phyloP scores from a whole-genome alignment of 2,113 vertebrate species.

The Oophaga pumilio region DNA sequence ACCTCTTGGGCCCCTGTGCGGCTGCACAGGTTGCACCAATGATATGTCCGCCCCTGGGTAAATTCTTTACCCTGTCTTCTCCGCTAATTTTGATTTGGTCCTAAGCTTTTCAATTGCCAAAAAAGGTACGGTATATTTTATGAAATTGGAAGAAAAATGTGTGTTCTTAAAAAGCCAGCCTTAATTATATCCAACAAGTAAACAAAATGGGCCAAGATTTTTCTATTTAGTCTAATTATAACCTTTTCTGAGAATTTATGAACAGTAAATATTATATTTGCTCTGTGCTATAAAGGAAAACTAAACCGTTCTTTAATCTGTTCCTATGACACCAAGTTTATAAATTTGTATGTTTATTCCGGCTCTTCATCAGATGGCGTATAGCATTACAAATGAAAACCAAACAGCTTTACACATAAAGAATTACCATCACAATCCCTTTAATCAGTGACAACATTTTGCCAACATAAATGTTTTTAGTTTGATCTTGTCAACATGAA shows the following conservation, averaged over 20 bases:
- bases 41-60: too few relatives aligned
- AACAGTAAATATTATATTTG: background rate
- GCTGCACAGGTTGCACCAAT: too few relatives aligned
- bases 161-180: background rate
- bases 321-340: background rate
- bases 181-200: background rate
- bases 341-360: background rate
- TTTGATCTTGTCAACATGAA: background rate
- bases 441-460: conserved; percentile 5
- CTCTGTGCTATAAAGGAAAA: background rate
- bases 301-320: background rate
- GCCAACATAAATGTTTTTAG: background rate
- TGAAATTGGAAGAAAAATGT: too few relatives aligned
- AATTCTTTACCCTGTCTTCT: background rate
- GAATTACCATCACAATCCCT: background rate
- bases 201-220: background rate
- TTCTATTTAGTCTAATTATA: background rate
- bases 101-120: background rate
- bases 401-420: background rate
- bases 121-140: background rate
- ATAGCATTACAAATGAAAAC: background rate
- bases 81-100: background rate
- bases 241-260: background rate
- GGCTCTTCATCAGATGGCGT: background rate
- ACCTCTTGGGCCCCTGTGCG: too few relatives aligned